A percentile compares a stretch with the other conserved stretches of the same genome.
Evolutionary conservation across 2,797 vertebrate species (phyloP).

Genomic region (Sebastes baramenuke): DNA sequence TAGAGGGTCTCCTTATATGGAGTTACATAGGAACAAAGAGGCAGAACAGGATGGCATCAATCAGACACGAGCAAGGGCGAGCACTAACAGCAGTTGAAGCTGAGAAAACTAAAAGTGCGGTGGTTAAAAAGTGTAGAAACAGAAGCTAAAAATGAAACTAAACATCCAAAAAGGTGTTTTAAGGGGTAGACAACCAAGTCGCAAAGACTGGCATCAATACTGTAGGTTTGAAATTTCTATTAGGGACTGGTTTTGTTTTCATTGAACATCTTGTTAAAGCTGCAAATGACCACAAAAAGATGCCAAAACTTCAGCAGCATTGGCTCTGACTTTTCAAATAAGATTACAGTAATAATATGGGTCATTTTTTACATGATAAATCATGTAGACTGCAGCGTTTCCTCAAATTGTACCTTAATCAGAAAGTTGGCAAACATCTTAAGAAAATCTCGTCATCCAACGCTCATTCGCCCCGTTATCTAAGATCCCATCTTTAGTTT

Average conservation of each 20-base stretch:
- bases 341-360: not conserved
- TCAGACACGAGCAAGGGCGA: conserved; percentile 46
- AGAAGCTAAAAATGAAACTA: not conserved
- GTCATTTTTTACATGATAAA: not conserved
- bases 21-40: conserved; percentile 54
- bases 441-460: conserved; percentile 17
- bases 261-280: not conserved
- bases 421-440: not conserved
- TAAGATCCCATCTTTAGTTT: conserved; percentile 21
- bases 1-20: conserved; percentile 55
- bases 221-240: not conserved
- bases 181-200: not conserved
- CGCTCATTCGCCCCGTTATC: conserved; percentile 1
- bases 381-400: not conserved
- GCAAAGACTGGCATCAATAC: not conserved
- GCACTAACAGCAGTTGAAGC: conserved; percentile 31
- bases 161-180: conserved; percentile 2
- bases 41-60: conserved; percentile 55
- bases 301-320: not conserved
- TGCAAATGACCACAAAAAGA: conserved; percentile 7
- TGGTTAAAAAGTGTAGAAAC: conserved; percentile 8
- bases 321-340: not conserved
- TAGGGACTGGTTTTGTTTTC: not conserved
- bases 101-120: conserved; percentile 24
- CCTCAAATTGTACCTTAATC: not conserved